Base-by-base conservation (phyloP, 2,797 vertebrate species). In the Micropoecilia bifurca region DNA sequence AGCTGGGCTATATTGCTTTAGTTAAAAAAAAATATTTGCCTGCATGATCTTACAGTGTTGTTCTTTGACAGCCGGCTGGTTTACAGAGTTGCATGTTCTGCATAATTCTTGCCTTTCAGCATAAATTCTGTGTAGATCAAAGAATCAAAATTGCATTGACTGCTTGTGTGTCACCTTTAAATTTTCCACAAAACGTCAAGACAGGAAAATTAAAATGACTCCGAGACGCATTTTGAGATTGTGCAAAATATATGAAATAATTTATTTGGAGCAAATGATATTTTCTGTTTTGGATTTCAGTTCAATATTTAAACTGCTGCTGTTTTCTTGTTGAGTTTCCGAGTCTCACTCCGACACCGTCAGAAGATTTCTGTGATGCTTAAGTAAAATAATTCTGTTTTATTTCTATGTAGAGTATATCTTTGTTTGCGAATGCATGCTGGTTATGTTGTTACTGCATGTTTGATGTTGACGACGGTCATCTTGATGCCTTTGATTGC, bases 401-500 rank as follows among this genome's bases (percentile, higher is more conserved):
- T 71, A 43, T 30, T 39, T 41, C 13, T 63, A 41, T 47, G 18
- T 41, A 45, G 66, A 6, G n/a, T 73, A 33, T 50, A 36, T 46
- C 61, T 87, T 71, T 79, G 41, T 83, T 86, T 89, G n/a, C 59
- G 0, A 45, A 76, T 74, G 90, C 90, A 93, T 93, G 92, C 43
- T 53, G 57, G 81, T 85, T 85, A 75, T 81, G 81, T 81, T 87
- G 20, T 80, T 83, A 76, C 47, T 84, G 90, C 91, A 91, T 88
- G 68, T 83, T 85, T 71, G 73, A 85, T 80, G 81, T 81, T 78
- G 39, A 86, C 66, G 30, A 72, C 72, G 63, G 63, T 86, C 63
- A 75, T 89, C 61, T 78, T 20, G 71, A 93, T 90, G 88, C 90
- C 92, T 94, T 90, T 69, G 76, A 88, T 79, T 86, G 91, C 89